phyloP scores from a whole-genome alignment of 2,888 invertebrate genomes.

The Tigriopus californicus region DNA sequence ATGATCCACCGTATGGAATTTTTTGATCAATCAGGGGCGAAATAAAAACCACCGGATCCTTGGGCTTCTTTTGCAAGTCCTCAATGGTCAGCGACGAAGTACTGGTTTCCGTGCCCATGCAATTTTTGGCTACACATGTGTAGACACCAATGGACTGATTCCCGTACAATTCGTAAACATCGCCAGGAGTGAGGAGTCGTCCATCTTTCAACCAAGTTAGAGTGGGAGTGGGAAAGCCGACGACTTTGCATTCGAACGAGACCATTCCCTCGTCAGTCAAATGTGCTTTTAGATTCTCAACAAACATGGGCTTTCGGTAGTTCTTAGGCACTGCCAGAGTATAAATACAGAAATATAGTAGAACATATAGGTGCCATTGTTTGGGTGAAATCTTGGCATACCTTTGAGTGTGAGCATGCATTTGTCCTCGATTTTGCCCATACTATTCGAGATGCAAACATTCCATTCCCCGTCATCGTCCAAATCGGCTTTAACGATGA shows the following conservation, averaged over 20 bases:
- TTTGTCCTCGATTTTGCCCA: slow-evolving; percentile 56
- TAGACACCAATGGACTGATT: slow-evolving; percentile 70
- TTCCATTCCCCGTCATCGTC: too few species aligned
- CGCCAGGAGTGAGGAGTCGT: slow-evolving; percentile 72
- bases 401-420: slow-evolving; percentile 55
- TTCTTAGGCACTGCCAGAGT: slow-evolving; percentile 60
- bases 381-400: neutral
- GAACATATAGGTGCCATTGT: too few species aligned
- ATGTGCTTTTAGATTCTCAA: slow-evolving; percentile 72
- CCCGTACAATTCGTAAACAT: slow-evolving; percentile 75
- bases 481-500: too few species aligned
- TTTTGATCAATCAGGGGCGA: slow-evolving; percentile 62
- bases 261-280: slow-evolving; percentile 77
- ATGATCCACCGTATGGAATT: slow-evolving; percentile 59
- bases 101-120: slow-evolving; percentile 74
- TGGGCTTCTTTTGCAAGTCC: slow-evolving; percentile 68
- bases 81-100: slow-evolving; percentile 70
- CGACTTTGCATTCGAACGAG: slow-evolving; percentile 80
- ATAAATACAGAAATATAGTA: neutral
- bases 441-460: too few species aligned
- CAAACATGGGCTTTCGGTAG: slow-evolving; percentile 67
- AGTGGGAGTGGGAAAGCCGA: slow-evolving; percentile 70
- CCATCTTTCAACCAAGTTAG: slow-evolving; percentile 83
- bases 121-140: slow-evolving; percentile 69
- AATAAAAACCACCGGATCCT: slow-evolving; percentile 47